Conservation (phyloP, 2,797 vertebrate species). For the Chelon auratus region DNA sequence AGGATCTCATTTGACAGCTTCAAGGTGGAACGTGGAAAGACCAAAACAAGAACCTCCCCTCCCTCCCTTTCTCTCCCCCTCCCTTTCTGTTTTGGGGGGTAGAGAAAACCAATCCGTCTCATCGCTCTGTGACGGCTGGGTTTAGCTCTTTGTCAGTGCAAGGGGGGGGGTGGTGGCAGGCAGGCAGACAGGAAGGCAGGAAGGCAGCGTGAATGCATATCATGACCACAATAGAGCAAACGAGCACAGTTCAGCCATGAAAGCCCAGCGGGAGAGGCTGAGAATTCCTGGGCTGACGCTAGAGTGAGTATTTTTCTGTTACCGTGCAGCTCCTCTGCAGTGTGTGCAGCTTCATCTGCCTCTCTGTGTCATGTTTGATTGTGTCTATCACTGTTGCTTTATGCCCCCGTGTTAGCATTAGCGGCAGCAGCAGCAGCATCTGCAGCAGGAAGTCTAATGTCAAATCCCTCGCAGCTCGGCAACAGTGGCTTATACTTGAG, state of each 20-base stretch:
- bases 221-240: slow-evolving; percentile 95
- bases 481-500: slow-evolving; percentile 60
- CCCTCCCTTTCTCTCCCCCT: slow-evolving; percentile 38
- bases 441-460: slow-evolving; percentile 82
- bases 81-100: slow-evolving; percentile 34
- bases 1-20: slow-evolving; percentile 87
- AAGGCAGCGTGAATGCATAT: slow-evolving; percentile 88
- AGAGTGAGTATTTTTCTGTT: slow-evolving; percentile 96
- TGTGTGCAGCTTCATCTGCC: slow-evolving; percentile 47
- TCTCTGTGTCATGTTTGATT: slow-evolving; percentile 67
- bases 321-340: slow-evolving; percentile 59
- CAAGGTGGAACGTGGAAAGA: slow-evolving; percentile 90
- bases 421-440: slow-evolving; percentile 84
- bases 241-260: slow-evolving; percentile 92
- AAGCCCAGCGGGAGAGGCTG: slow-evolving; percentile 99
- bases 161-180: slow-evolving; percentile 49
- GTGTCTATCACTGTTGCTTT: slow-evolving; percentile 66
- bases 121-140: slow-evolving; percentile 88
- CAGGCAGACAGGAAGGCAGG: slow-evolving; percentile 71
- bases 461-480: slow-evolving; percentile 83
- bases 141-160: slow-evolving; percentile 91
- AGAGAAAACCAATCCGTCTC: slow-evolving; percentile 79
- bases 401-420: slow-evolving; percentile 81
- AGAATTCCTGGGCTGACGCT: slow-evolving; percentile 99
- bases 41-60: slow-evolving; percentile 81